Base-by-base conservation (phyloP, 2,113 vertebrate genomes). In the Monarcha castaneiventris region DNA sequence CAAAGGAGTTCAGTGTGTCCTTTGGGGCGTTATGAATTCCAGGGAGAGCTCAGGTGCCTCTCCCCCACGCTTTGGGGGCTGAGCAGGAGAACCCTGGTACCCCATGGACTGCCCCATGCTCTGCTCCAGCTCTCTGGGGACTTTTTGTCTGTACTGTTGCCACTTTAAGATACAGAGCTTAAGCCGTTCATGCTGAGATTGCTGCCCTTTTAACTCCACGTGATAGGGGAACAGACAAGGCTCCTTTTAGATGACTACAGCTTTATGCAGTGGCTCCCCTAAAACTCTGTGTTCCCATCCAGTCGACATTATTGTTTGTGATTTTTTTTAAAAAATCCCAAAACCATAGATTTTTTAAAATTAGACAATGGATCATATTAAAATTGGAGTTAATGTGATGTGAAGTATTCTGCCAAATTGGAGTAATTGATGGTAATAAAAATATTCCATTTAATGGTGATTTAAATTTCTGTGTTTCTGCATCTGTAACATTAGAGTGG, bases 31-130 rank as follows among this genome's bases (percentile, higher is more conserved):
- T 35, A 7, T 0, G 17, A 43, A 43, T 35, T 39, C 13, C 26
- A 8, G 37, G 21, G 54, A 44, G 37, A 68, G 54, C 44, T 77
- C 72, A 33, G 22, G 33, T 44, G 27, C 46, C 9, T 68, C 17
- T 68, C 6, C 16, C 20, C 21, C 3, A 4, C 0, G 1, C 44
- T 43, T 11, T 32, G 54, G 54, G 54, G 51, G 32, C 37, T 1
- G 3, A 85, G 44, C 43, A 58, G 71, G 35, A 43, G 44, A 43
- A 2, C 16, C 14, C 37, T 59, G 44, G 11, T 22, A 6, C 16
- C 7, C 46, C 37, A 15, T 12, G 44, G 21, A 12, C 9, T 52
- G 46, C 11, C 17, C 62, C 73, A 52, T 26, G 18, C 37, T 72
- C 63, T 43, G 1, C 46, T 67, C 44, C 69, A 71, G 55, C 43